Evolutionary conservation across 2,113 vertebrate genomes (phyloP), one percentile per base, ranked within the genome.

Genomic region (Cololabis saira): DNA sequence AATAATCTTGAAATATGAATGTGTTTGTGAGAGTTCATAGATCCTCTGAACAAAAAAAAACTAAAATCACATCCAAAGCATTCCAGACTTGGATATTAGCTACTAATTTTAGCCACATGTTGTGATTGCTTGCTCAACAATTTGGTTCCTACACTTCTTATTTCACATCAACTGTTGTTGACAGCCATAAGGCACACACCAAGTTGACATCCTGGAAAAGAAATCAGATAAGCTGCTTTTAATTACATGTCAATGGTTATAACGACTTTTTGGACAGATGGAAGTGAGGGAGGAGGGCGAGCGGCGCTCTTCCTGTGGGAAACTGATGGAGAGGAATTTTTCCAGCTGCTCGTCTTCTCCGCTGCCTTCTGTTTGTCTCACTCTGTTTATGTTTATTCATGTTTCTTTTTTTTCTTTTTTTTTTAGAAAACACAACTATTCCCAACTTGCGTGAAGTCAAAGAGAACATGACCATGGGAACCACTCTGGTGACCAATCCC

Each of bases 401-500:
- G 24, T 74, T 65, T 3, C 76, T 24, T 56, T 76, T 81, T 68
- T 70, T 76, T 61, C 55, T 59, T 81, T 82, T 86, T 83, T 50
- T 78, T 71, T 62, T 37, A 94, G 93, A 82, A 75, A 85, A 91
- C 84, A 98, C 95, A 74, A 97, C 96, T 42, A 91, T 99, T 88
- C 94, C 96, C 71, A 94, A 97, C 12, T 84, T 98, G 13, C 86
- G 87, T 9, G 96, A 99, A 94, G 92, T 97, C 80, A 99, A 98
- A 80, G 97, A 98, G 90, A 99, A 98, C 89, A 99, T 99, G 98
- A 98, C 96, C 30, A 95, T 98, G 92, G 98, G 98, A 92, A 94
- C 94, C 71, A 98, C 97, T 48, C 91, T 99, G 90, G 95, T 98
- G 70, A 94, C 95, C 82, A 97, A 96, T 91, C 96, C 97, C 72